Evolutionary conservation across 2,888 invertebrate species (phyloP), one percentile per base, ranked within the genome.

Genomic region (Ectobius pallidus): DNA sequence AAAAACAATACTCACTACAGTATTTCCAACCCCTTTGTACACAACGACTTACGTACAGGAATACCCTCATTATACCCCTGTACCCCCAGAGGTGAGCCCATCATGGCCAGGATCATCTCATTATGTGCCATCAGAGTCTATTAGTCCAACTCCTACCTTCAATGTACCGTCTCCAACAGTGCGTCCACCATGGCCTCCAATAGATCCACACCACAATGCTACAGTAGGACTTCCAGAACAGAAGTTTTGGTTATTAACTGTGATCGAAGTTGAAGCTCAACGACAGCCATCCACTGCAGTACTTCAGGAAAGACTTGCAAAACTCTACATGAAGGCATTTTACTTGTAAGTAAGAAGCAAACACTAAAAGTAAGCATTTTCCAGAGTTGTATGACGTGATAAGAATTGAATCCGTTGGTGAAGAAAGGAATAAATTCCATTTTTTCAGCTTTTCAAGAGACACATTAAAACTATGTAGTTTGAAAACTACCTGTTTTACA

Each of bases 201-300:
- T 22, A 20, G 16, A 6, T n/a, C 69, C 62, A n/a, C 18, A 25
- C 7, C 18, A 2, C 2, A 44, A 22, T 42, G 18, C 14, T 11
- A 32, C 61, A 4, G 7, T 9, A n/a, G 81, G 80, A 68, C 80
- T 81, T 69, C 82, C 46, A 81, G 83, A 39, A 81, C 81, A 70
- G 80, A 82, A 92, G 68, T 95, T 92, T 83, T 95, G 94, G 94
- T 84, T 95, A 70, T 82, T 94, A 42, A 95, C 94, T 1, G 91
- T 93, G 70, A 70, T 79, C 30, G 76, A 65, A 76, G 77, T 70
- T 77, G 78, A 75, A 67, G 74, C 76, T 6, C 27, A 61, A 58
- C 74, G 70, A 32, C 73, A 22, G 9, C 72, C 61, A 83, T 87
- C 14, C 25, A 83, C 87, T 9, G 79, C 83, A 4, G 89, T 91